Evolutionary conservation across 1,140 invertebrate species (phyloP).

Genomic region (Bicyclus anynana): DNA sequence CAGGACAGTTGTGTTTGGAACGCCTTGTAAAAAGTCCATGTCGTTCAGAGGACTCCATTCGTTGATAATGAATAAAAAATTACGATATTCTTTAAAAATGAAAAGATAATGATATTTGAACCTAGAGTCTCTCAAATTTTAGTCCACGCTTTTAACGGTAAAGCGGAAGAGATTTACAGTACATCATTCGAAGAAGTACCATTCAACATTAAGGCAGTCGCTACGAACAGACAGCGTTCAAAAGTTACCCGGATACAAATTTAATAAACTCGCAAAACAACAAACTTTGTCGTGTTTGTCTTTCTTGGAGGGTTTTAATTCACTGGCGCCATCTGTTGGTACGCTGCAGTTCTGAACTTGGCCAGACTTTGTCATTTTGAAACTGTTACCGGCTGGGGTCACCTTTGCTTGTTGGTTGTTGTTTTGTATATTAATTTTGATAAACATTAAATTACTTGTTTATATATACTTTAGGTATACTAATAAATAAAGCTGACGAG

Average conservation of each 20-base stretch:
- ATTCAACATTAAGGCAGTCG: background rate
- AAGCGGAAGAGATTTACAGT: background rate
- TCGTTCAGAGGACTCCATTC: too few relatives aligned
- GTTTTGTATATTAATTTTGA: background rate
- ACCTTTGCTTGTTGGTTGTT: background rate
- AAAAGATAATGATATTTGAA: too few relatives aligned
- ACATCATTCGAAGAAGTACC: background rate
- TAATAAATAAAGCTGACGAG: too few relatives aligned
- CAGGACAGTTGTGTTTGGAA: too few relatives aligned
- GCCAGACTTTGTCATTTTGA: constrained; percentile 1
- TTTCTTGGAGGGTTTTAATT: constrained; percentile 2
- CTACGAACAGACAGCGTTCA: background rate
- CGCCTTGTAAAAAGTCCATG: too few relatives aligned
- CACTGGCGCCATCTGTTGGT: constrained; percentile 5
- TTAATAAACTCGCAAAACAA: background rate
- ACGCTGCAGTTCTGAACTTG: constrained; percentile 3
- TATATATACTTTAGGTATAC: too few relatives aligned
- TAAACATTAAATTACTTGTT: too few relatives aligned
- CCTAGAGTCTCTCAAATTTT: too few relatives aligned
- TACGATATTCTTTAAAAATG: too few relatives aligned
- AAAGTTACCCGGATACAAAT: background rate
- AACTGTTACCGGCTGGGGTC: background rate
- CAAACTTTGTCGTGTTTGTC: background rate
- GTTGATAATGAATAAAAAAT: too few relatives aligned
- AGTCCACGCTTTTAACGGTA: too few relatives aligned